These are phyloP conservation scores for Tringa solitaria DNA, from an alignment of 2,113 vertebrate species.

Conservation along the genomic window DNA sequence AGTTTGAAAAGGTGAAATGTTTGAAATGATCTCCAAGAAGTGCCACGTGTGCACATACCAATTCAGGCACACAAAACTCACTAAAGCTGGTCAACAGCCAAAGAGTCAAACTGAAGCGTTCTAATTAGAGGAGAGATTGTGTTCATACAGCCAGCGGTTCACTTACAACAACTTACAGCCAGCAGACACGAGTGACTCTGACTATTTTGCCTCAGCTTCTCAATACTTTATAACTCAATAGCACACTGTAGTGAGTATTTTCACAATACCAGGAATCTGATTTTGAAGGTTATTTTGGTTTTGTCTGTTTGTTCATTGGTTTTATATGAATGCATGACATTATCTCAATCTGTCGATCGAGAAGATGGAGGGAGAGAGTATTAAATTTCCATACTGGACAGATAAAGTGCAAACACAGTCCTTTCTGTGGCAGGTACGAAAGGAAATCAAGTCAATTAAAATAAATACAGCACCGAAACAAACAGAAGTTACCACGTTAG, in stretches of 20 bases:
- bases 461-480: background rate
- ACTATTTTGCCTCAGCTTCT: background rate
- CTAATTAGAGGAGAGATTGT: background rate
- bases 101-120: background rate
- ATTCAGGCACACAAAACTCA: background rate
- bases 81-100: background rate
- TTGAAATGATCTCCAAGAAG: background rate
- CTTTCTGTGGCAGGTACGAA: background rate
- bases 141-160: background rate
- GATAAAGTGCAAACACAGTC: background rate
- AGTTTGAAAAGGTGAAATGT: background rate
- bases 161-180: accelerated
- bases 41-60: background rate
- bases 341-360: background rate
- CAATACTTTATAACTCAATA: background rate
- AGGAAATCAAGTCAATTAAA: background rate
- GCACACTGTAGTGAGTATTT: background rate
- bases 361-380: background rate
- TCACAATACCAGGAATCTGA: background rate
- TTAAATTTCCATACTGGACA: background rate
- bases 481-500: background rate
- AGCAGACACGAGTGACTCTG: background rate
- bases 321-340: background rate
- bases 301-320: background rate
- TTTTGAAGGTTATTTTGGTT: background rate